phyloP scores from a whole-genome alignment of 2,113 vertebrate species.

The Charina bottae region DNA sequence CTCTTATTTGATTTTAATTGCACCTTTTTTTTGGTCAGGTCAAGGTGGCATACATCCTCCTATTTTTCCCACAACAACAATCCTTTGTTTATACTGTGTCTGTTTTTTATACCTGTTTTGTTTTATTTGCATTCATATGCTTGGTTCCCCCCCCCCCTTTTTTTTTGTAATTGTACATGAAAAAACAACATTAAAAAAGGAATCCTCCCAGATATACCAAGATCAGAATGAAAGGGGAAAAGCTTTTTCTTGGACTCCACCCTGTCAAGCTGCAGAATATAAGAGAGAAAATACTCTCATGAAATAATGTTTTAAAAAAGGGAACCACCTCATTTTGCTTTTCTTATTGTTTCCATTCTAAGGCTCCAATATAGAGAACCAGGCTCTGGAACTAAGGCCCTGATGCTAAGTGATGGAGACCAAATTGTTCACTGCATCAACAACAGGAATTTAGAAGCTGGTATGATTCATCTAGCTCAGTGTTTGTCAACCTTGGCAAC shows the following conservation, averaged over 20 bases:
- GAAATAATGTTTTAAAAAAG: not conserved
- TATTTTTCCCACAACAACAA: not conserved
- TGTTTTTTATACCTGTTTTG: not conserved
- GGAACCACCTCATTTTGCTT: not conserved
- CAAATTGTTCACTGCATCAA: not conserved
- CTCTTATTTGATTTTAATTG: not conserved
- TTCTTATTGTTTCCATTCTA: not conserved
- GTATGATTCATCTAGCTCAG: not conserved
- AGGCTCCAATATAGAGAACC: not conserved
- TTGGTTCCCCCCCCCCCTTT: not conserved
- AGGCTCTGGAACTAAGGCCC: not conserved
- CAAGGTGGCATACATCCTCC: not conserved
- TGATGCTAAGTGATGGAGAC: not conserved
- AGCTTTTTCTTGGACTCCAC: not conserved
- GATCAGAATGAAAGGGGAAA: not conserved
- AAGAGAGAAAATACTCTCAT: not conserved
- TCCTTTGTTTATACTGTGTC: not conserved
- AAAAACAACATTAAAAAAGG: not conserved
- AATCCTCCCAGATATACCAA: not conserved
- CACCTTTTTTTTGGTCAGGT: not conserved
- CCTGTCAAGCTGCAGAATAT: not conserved
- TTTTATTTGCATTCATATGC: not conserved
- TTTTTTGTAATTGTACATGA: not conserved
- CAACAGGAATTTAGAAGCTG: not conserved
- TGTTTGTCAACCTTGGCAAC: not conserved